Base-by-base conservation (phyloP, 1,140 invertebrate genomes). In the Acarapis woodi region DNA sequence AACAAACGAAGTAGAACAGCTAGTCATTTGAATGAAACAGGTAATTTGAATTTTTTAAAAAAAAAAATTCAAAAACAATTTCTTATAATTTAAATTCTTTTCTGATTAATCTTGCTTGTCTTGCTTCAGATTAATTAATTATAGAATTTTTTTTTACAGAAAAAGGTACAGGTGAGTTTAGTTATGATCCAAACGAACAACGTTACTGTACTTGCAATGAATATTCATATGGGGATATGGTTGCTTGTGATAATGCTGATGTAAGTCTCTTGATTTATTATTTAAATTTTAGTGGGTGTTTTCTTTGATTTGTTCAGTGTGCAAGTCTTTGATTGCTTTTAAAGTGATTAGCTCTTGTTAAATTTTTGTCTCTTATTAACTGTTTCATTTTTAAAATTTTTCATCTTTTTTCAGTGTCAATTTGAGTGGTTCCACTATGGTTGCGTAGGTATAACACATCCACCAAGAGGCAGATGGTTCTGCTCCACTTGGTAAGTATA, bases 341-440 rank as follows among this genome's bases (percentile, higher is more conserved):
- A 20, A 12, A 44, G 14, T 20, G 9, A 41, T 4, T 29, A 37
- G 35, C 33, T 15, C 12, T 37, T 37, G n/a, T 25, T 38, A 20
- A 14, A 34, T 4, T 32, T n/a, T n/a, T 3, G 9, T 32, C 21
- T 30, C 30, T 10, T 30, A 35, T 42, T 37, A 35, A n/a, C 42
- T 42, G n/a, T 37, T 31, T 38, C 4, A 20, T 6, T n/a, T n/a
- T 9, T 26, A 37, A 22, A 22, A 12, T 23, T 36, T 18, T 20
- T 21, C 15, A n/a, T 37, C 35, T 32, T 39, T n/a, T 43, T 41
- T 55, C 59, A 82, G 75, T 96, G 87, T 59, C 78, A 79, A 10
- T 80, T 78, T 46, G 85, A 93, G 57, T 97, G 88, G 88, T 97
- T 94, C 59, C 88, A 97, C 59, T 96, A 90, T 59, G 72, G 75